Base-by-base conservation (phyloP, 1,140 invertebrate species). In the Plodia interpunctella region DNA sequence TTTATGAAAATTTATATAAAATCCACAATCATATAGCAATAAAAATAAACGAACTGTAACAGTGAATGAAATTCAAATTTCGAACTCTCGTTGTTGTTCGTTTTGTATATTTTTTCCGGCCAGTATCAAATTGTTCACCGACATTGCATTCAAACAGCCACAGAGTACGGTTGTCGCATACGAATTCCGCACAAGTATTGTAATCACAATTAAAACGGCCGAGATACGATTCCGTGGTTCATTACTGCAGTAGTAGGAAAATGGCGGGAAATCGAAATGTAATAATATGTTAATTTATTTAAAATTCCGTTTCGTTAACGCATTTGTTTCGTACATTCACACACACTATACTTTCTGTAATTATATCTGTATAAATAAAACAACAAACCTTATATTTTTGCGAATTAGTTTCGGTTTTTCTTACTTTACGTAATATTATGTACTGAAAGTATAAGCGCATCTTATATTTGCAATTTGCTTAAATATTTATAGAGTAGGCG, bases 141-240 rank as follows among this genome's bases (percentile, higher is more conserved):
- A 17, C 51, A 52, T 21, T 53, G 20, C 51, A 53, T 53, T 25
- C 51, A 25, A 53, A 53, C 51, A 53, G 20, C 56, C 15, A 54
- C 28, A 25, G 51, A 54, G 35, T 60, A 44, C 54, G 54, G 50
- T 50, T 44, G 57, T 63, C 56, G 57, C 68, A 63, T 66, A 62
- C 59, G 58, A 72, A 68, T 58, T 52, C 56, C 58, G 49, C 56
- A 68, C 65, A 49, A 32, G 30, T 5, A 11, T 20, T 58, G 53
- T 57, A 62, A 69, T 68, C 58, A 57, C 67, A 70, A 70, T 65
- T 65, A 72, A 63, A 74, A 69, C 54, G 59, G 63, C 63, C 61
- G 58, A 61, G 60, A 51, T 57, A 60, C 63, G 62, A 62, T 59
- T 52, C 51, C 44, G 57, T 49, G 35, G 38, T 5, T 35, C 13